These are phyloP conservation scores for Sitodiplosis mosellana DNA, from an alignment of 1,140 invertebrate species.

Conservation along the genomic window DNA sequence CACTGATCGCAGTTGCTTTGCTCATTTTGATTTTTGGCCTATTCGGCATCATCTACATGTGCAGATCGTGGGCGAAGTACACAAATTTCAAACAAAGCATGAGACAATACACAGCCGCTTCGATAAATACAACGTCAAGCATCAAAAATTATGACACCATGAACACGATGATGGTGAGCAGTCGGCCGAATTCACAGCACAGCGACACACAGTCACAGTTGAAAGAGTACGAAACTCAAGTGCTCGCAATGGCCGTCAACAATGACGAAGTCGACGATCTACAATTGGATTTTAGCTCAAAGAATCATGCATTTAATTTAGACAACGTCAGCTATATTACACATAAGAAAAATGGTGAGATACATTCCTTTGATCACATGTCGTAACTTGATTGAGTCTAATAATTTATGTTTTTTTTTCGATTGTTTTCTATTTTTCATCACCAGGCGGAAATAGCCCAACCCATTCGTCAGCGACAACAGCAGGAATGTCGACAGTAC, in stretches of 20 bases:
- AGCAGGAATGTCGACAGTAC: conserved; percentile 41
- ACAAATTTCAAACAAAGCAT: conserved; percentile 62
- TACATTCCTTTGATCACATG: no score
- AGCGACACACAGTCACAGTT: conserved; percentile 27
- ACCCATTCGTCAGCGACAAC: conserved; percentile 66
- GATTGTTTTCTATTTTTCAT: conserved; percentile 6
- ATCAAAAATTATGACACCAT: conserved; percentile 55
- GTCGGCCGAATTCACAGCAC: conserved; percentile 28
- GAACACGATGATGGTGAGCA: conserved; percentile 38
- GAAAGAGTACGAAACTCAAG: conserved; percentile 75
- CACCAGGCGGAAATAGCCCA: conserved; percentile 54
- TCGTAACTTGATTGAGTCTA: no score
- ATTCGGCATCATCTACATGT: conserved; percentile 77
- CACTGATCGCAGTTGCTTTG: conserved; percentile 66
- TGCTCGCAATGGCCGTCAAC: conserved; percentile 74
- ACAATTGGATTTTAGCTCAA: conserved; percentile 68
- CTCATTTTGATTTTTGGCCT: conserved; percentile 71
- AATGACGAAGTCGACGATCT: conserved; percentile 62
- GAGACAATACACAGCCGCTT: conserved; percentile 48
- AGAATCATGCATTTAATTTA: conserved; percentile 70
- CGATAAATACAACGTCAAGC: conserved; percentile 11
- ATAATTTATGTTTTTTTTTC: no score
- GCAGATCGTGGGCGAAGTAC: conserved; percentile 82
- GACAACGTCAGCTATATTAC: conserved; percentile 73
- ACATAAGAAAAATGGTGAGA: conserved; percentile 46